Evolutionary conservation across 53 echinoderm and acorn worm genomes (phyloP).

Genomic region (Paelopatides confundens): DNA sequence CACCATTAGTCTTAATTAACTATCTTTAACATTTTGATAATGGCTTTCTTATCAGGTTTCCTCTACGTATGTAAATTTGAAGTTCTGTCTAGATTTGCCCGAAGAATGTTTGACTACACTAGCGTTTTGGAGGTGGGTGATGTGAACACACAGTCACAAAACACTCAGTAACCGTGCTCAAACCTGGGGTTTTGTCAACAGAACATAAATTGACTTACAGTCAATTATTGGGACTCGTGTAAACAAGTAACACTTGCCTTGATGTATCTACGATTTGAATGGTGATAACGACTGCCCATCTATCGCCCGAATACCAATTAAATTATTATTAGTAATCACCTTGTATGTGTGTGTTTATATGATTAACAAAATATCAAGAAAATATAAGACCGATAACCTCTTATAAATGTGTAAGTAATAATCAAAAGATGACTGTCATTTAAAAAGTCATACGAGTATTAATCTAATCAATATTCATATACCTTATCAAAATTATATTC

Average conservation of each 20-base stretch:
- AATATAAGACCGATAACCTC: neutral
- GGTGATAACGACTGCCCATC: neutral
- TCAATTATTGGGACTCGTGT: neutral
- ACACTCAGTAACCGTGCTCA: neutral
- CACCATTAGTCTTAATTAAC: slow-evolving; percentile 10
- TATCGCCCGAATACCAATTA: slow-evolving; percentile 27
- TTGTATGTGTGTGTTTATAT: slow-evolving; percentile 10
- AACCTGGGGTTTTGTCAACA: slow-evolving; percentile 22
- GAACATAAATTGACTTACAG: neutral
- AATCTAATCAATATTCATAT: neutral
- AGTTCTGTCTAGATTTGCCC: slow-evolving; percentile 25
- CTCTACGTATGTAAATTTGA: slow-evolving; percentile 29
- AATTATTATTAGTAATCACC: slow-evolving; percentile 9
- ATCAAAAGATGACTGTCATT: neutral
- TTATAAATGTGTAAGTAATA: slow-evolving; percentile 19
- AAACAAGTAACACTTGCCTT: slow-evolving; percentile 8
- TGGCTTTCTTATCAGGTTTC: slow-evolving; percentile 36
- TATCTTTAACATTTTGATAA: neutral
- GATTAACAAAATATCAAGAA: neutral
- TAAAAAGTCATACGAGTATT: slow-evolving; percentile 8
- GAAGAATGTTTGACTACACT: slow-evolving; percentile 8
- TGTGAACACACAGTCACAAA: neutral
- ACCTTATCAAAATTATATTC: no score
- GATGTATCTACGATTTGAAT: neutral
- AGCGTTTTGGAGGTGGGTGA: neutral